A percentile compares a stretch with the other conserved stretches of the same genome.
phyloP scores from a whole-genome alignment of 2,888 invertebrate genomes.

The Eristalis arbustorum region DNA sequence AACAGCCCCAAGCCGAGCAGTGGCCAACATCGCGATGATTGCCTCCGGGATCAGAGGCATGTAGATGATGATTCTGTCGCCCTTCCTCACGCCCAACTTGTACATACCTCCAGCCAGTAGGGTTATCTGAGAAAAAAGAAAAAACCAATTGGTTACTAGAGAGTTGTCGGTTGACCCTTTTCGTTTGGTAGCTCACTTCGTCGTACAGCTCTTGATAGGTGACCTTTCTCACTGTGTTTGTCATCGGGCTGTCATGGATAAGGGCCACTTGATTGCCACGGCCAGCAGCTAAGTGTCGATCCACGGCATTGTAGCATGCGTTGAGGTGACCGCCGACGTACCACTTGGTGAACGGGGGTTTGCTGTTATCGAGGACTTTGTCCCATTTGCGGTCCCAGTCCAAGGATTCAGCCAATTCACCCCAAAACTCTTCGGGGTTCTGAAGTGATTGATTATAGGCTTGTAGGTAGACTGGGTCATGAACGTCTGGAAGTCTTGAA shows the following conservation, averaged over 20 bases:
- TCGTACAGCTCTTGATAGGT: conserved; percentile 91
- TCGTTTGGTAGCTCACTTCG: conserved; percentile 82
- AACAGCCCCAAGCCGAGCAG: conserved; percentile 92
- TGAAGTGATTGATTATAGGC: conserved; percentile 86
- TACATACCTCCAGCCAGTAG: conserved; percentile 89
- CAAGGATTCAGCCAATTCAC: conserved; percentile 86
- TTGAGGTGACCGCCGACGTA: conserved; percentile 93
- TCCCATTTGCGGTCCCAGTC: conserved; percentile 93
- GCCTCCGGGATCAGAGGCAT: conserved; percentile 97
- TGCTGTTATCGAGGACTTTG: conserved; percentile 90
- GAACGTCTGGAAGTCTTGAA: conserved; percentile 71
- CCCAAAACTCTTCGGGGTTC: conserved; percentile 93
- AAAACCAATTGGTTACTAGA: neutral
- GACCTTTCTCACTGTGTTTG: conserved; percentile 87
- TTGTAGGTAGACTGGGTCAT: conserved; percentile 83
- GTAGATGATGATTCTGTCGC: conserved; percentile 93
- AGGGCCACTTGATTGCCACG: conserved; percentile 89
- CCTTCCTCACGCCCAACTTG: conserved; percentile 88
- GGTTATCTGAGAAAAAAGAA: conserved; percentile 76
- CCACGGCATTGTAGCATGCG: conserved; percentile 95
- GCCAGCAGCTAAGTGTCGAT: conserved; percentile 92
- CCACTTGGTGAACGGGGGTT: conserved; percentile 95
- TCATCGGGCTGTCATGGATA: conserved; percentile 95
- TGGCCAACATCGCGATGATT: conserved; percentile 93
- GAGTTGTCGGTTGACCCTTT: neutral